Evolutionary conservation across 30 jellyfish, hydroid and myxozoan species (phyloP).

Genomic region (Aurelia aurita): DNA sequence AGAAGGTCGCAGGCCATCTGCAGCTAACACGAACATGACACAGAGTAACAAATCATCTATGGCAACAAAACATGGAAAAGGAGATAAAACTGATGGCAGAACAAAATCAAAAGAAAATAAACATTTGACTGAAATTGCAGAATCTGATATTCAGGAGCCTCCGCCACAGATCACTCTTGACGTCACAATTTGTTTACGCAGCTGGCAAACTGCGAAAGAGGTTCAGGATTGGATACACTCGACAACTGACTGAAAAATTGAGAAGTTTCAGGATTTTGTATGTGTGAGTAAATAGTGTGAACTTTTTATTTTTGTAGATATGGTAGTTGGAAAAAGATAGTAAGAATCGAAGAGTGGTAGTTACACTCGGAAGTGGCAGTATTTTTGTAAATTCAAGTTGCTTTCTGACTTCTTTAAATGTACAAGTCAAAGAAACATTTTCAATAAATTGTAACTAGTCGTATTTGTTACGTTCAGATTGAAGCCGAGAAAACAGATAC

Average conservation of each 20-base stretch:
- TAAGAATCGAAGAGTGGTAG: too few relatives aligned
- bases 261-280: too few relatives aligned
- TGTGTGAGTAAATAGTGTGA: too few relatives aligned
- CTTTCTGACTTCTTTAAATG: too few relatives aligned
- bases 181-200: slow-evolving; percentile 27
- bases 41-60: slow-evolving; percentile 15
- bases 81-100: slow-evolving; percentile 25
- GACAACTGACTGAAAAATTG: neutral
- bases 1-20: slow-evolving; percentile 42
- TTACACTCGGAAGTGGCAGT: neutral
- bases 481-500: too few relatives aligned
- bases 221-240: slow-evolving; percentile 53
- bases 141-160: slow-evolving; percentile 11
- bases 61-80: slow-evolving; percentile 22
- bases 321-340: too few relatives aligned
- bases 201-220: slow-evolving; percentile 70
- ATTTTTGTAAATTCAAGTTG: too few relatives aligned
- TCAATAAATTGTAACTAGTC: too few relatives aligned
- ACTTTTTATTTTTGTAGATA: neutral
- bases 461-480: too few relatives aligned
- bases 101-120: slow-evolving; percentile 44
- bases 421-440: too few relatives aligned
- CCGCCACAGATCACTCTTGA: slow-evolving; percentile 46
- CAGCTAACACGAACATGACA: slow-evolving; percentile 12
- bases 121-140: slow-evolving; percentile 42